Percentiles rank a stretch among this genome's conserved stretches.
Conservation (phyloP, 2,888 invertebrate genomes). For the Archips xylosteana region DNA sequence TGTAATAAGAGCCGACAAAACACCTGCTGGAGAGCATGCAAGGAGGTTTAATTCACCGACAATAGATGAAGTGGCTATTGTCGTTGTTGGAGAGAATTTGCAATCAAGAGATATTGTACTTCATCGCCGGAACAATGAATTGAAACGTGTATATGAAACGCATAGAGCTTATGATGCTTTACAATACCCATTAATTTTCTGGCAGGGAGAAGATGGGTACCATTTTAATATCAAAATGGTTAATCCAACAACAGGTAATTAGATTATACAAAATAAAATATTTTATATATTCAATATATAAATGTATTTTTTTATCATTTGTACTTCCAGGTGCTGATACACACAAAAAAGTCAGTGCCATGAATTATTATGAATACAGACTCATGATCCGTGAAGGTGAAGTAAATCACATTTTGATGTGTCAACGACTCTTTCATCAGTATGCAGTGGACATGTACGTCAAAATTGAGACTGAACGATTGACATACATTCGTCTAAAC, state of each 20-base stretch:
- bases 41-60: conserved; percentile 43
- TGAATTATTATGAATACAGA: conserved; percentile 49
- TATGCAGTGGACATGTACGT: conserved; percentile 47
- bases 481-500: conserved; percentile 47
- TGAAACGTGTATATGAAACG: conserved; percentile 53
- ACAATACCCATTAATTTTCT: conserved; percentile 52
- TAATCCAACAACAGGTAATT: conserved; percentile 46
- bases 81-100: conserved; percentile 50
- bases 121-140: conserved; percentile 51
- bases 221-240: conserved; percentile 46
- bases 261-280: conserved; percentile 13
- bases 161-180: conserved; percentile 59
- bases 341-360: conserved; percentile 46
- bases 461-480: conserved; percentile 48
- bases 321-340: conserved; percentile 42
- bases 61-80: conserved; percentile 51
- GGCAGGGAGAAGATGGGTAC: conserved; percentile 51
- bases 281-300: neutral
- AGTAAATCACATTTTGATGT: conserved; percentile 48
- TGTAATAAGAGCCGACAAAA: conserved; percentile 36
- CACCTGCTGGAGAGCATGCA: conserved; percentile 34
- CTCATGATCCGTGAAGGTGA: conserved; percentile 48
- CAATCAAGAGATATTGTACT: conserved; percentile 55
- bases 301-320: too few relatives aligned
- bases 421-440: conserved; percentile 46